Evolutionary conservation across 2,113 vertebrate genomes (phyloP), one percentile per base, ranked within the genome.

Genomic region (Platycercus adscitus): DNA sequence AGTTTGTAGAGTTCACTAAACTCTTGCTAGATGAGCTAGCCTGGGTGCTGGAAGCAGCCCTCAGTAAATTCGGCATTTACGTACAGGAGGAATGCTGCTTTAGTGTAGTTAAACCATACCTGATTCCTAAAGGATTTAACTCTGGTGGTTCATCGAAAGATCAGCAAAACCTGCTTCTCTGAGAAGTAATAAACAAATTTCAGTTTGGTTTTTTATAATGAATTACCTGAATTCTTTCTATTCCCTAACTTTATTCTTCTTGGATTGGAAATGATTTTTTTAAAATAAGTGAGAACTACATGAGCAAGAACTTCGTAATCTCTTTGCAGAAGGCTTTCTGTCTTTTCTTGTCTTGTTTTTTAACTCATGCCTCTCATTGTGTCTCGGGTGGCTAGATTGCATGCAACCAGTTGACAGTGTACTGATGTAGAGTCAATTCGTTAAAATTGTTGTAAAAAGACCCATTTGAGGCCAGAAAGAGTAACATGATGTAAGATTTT

Each of bases 21-120:
- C 39, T 53, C 24, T 19, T 61, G 26, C 35, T 85, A 5, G 25
- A 3, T 89, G 94, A 97, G 83, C 95, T 93, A 79, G 73, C 89
- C 89, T 87, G 94, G 77, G 83, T 95, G 69, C 94, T 95, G 91
- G 91, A 87, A 89, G 77, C 37, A 88, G 61, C 43, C 2, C 0
- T 20, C 58, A 44, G 56, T 58, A n/a, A 76, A 61, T 70, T n/a
- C 17, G 75, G 33, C 3, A 3, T 73, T 89, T 70, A 12, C 21
- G 7, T 50, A 4, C 11, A 33, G 23, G 31, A 75, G 55, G 9
- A 81, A 10, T 64, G 26, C 37, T 78, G 43, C 8, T 21, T 65
- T 23, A 33, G 5, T 18, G 23, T 17, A 77, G 37, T 58, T 73
- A 86, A 92, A 46, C 25, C 35, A 39, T 58, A 31, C 12, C 29